Conservation (phyloP, 1,140 invertebrate genomes). For the Drosophila neocordata region DNA sequence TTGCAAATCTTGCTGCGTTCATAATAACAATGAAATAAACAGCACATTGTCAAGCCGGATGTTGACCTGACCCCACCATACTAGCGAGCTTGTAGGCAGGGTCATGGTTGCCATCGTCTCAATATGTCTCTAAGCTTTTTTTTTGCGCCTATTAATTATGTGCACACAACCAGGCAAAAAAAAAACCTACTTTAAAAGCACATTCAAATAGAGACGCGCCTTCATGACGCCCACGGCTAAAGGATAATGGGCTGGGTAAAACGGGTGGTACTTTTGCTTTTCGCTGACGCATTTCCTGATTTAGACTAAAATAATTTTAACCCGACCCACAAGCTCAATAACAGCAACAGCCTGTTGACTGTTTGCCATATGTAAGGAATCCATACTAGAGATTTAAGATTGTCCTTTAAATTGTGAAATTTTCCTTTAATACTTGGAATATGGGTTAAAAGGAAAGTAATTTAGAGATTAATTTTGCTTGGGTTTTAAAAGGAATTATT, state of each 20-base stretch:
- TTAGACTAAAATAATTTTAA: conserved; percentile 1
- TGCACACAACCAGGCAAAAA: conserved; percentile 43
- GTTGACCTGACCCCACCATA: conserved; percentile 24
- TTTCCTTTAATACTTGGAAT: too few species aligned
- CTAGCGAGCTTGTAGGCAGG: conserved; percentile 12
- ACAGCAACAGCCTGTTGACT: conserved; percentile 42
- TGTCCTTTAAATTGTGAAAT: not conserved
- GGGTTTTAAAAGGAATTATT: too few species aligned
- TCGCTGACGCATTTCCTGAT: conserved; percentile 37
- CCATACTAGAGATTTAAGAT: not conserved
- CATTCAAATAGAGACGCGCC: conserved; percentile 37
- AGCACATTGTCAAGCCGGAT: conserved; percentile 47
- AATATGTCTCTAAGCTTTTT: conserved; percentile 30
- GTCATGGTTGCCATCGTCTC: conserved; percentile 12
- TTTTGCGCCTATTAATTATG: conserved; percentile 68
- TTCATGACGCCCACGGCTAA: conserved; percentile 32
- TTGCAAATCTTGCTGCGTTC: conserved; percentile 68
- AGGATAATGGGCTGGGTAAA: not conserved
- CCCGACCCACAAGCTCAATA: conserved; percentile 28
- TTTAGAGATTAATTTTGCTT: too few species aligned
- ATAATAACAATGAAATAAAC: conserved; percentile 78
- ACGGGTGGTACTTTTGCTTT: conserved; percentile 20
- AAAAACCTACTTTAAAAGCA: conserved; percentile 55
- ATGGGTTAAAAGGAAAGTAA: too few species aligned
- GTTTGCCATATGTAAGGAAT: not conserved